Conservation (phyloP, 2,888 invertebrate genomes). For the Dynastes maya region DNA sequence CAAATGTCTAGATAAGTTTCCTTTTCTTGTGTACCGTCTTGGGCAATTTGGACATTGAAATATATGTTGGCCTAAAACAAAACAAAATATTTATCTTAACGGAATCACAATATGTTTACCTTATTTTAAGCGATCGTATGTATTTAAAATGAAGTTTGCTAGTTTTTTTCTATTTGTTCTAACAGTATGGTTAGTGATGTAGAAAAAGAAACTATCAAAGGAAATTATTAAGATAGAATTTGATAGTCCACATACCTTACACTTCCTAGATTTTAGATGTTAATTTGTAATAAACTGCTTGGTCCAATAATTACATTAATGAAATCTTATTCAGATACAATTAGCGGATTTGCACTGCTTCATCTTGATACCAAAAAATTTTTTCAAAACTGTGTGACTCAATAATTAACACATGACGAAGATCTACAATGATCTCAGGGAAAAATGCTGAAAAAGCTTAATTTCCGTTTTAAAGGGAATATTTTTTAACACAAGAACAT, state of each 20-base stretch:
- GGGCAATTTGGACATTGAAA: slow-evolving; percentile 38
- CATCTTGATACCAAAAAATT: too few species aligned
- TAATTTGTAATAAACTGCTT: not conserved
- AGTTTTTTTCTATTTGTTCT: not conserved
- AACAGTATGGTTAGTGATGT: slow-evolving; percentile 6
- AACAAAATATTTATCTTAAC: slow-evolving; percentile 20
- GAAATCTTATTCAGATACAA: too few species aligned
- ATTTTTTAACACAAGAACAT: too few species aligned
- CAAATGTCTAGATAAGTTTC: slow-evolving; percentile 76
- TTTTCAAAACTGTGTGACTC: too few species aligned
- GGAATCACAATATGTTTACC: not conserved
- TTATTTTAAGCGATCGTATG: slow-evolving; percentile 1
- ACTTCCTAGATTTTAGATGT: not conserved
- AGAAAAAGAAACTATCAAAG: not conserved
- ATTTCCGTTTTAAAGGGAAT: too few species aligned
- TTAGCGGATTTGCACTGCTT: too few species aligned
- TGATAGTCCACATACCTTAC: not conserved
- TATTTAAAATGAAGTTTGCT: not conserved
- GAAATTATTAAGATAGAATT: not conserved
- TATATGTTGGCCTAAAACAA: slow-evolving; percentile 36
- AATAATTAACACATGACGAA: too few species aligned
- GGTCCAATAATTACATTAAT: too few species aligned
- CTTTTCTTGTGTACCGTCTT: slow-evolving; percentile 60
- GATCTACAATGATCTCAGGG: too few species aligned
- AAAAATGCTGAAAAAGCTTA: too few species aligned